Evolutionary conservation across 2,888 invertebrate species (phyloP).

Genomic region (Apantesis nais): DNA sequence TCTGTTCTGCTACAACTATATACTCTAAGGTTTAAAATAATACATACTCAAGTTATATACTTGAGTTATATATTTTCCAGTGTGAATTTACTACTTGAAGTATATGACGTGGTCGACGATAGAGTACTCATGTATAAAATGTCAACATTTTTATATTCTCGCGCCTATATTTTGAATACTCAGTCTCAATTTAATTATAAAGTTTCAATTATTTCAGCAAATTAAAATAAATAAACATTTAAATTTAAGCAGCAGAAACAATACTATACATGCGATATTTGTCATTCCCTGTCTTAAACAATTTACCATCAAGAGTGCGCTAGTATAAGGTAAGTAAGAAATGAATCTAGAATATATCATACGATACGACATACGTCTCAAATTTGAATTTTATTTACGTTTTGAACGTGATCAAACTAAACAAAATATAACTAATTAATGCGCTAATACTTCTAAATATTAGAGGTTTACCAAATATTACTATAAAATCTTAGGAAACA

Average conservation of each 20-base stretch:
- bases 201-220: neutral
- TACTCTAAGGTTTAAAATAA: too few relatives aligned
- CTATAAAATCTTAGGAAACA: neutral
- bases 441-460: neutral
- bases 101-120: neutral
- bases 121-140: neutral
- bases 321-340: neutral
- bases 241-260: neutral
- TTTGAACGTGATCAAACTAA: neutral
- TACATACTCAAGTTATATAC: neutral
- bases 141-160: slow-evolving; percentile 46
- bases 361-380: neutral
- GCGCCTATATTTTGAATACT: slow-evolving; percentile 52
- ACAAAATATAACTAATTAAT: neutral
- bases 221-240: neutral
- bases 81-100: neutral
- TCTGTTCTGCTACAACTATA: neutral
- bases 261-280: neutral
- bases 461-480: neutral
- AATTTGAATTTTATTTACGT: neutral
- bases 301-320: neutral
- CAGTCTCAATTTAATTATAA: neutral
- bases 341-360: neutral
- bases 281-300: neutral
- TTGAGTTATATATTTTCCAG: too few relatives aligned